Evolutionary conservation across 2,888 invertebrate species (phyloP).

Genomic region (Germaria angustata): DNA sequence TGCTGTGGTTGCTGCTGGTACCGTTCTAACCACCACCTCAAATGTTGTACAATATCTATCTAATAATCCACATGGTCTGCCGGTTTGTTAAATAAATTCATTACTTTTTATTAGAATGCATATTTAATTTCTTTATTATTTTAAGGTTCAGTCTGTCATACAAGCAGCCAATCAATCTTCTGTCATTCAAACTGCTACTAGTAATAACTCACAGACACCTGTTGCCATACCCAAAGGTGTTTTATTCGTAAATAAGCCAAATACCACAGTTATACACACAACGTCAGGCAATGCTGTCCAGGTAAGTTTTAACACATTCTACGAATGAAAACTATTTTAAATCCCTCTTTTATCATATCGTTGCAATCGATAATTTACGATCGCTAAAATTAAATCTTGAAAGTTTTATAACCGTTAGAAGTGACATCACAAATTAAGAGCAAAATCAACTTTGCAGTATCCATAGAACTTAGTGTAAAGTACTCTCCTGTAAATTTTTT

Average conservation of each 20-base stretch:
- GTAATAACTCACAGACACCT: conserved; percentile 90
- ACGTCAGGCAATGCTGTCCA: conserved; percentile 86
- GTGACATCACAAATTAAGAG: no score
- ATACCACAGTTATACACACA: conserved; percentile 93
- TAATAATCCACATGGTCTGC: conserved; percentile 82
- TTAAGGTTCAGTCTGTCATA: conserved; percentile 89
- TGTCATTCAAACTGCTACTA: conserved; percentile 95
- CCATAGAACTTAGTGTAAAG: no score
- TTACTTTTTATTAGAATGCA: neutral
- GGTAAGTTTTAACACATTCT: conserved; percentile 80
- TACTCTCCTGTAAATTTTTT: no score
- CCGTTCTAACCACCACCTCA: conserved; percentile 83
- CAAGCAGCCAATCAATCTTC: conserved; percentile 97
- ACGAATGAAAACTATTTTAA: neutral
- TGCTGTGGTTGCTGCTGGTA: conserved; percentile 67
- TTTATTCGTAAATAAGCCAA: conserved; percentile 94
- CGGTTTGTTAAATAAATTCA: conserved; percentile 80
- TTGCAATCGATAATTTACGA: no score
- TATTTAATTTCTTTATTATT: neutral
- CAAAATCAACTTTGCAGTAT: no score
- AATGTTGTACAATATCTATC: conserved; percentile 94
- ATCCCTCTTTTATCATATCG: neutral
- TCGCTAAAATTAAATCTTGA: no score
- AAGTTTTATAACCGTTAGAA: no score
- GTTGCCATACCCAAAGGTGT: conserved; percentile 92